Conservation (phyloP, 2,113 vertebrate genomes). For the Pungitius pungitius region DNA sequence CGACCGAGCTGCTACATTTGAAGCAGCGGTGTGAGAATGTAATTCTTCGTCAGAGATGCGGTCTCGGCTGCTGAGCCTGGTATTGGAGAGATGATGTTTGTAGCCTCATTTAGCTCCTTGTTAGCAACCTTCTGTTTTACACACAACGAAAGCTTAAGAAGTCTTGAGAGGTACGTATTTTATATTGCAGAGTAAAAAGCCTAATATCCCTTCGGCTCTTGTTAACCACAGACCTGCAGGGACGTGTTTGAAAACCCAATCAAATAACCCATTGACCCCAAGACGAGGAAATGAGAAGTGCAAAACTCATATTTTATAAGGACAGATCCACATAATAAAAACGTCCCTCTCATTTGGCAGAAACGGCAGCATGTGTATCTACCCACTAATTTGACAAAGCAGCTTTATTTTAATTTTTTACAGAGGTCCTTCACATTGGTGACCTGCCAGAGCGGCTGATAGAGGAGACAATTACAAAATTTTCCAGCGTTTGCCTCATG, state of each 20-base stretch:
- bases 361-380: conserved; percentile 3
- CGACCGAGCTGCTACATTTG: neutral
- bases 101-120: too few species aligned
- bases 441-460: conserved; percentile 47
- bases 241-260: neutral
- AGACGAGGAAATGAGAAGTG: neutral
- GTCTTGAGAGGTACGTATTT: too few species aligned
- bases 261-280: neutral
- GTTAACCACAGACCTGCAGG: too few species aligned
- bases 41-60: neutral
- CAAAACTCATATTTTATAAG: neutral
- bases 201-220: too few species aligned
- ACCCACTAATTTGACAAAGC: neutral
- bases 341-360: neutral
- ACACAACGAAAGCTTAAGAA: too few species aligned
- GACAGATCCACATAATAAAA: neutral
- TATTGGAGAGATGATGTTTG: neutral
- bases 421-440: conserved; percentile 38
- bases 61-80: neutral
- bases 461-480: conserved; percentile 40
- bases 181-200: too few species aligned
- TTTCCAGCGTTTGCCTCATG: conserved; percentile 44
- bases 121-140: too few species aligned
- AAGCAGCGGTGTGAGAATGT: neutral
- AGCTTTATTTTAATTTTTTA: conserved; percentile 25